A percentile compares a stretch with the other conserved stretches of the same genome.
Evolutionary conservation across 2,888 invertebrate genomes (phyloP).

Genomic region (Melanargia galathea): DNA sequence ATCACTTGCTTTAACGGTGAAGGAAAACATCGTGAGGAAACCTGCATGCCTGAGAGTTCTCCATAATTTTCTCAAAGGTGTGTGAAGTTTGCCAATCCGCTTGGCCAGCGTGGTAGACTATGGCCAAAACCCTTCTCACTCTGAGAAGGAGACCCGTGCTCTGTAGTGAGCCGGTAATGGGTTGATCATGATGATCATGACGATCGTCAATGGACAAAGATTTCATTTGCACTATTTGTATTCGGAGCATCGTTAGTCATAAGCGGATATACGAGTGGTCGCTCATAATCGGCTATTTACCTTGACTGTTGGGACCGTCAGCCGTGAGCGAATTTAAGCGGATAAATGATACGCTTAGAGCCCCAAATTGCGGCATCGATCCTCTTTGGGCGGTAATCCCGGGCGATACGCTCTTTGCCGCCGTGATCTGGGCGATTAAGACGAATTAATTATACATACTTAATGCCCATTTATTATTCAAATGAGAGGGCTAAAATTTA

Average conservation of each 20-base stretch:
- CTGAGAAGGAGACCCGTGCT: no score
- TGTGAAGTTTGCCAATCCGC: no score
- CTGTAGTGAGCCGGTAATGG: no score
- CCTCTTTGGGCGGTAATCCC: conserved; percentile 50
- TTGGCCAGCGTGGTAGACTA: no score
- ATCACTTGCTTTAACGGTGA: no score
- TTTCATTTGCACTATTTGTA: not conserved
- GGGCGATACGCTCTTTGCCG: conserved; percentile 49
- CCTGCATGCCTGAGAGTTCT: no score
- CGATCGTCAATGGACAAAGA: no score
- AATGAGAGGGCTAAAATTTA: conserved; percentile 40
- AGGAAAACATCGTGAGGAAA: no score
- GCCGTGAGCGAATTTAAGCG: conserved; percentile 34
- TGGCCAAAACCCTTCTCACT: no score
- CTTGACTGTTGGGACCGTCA: conserved; percentile 3
- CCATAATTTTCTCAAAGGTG: no score
- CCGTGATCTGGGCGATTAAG: conserved; percentile 55
- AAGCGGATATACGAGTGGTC: not conserved
- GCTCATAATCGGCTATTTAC: conserved; percentile 9
- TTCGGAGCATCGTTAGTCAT: not conserved
- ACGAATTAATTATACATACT: conserved; percentile 57
- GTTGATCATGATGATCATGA: no score
- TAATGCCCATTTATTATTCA: conserved; percentile 44
- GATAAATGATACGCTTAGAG: conserved; percentile 51
- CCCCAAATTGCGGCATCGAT: conserved; percentile 52